Base-by-base conservation (phyloP, 1,140 invertebrate genomes). In the Caerostris darwini region DNA sequence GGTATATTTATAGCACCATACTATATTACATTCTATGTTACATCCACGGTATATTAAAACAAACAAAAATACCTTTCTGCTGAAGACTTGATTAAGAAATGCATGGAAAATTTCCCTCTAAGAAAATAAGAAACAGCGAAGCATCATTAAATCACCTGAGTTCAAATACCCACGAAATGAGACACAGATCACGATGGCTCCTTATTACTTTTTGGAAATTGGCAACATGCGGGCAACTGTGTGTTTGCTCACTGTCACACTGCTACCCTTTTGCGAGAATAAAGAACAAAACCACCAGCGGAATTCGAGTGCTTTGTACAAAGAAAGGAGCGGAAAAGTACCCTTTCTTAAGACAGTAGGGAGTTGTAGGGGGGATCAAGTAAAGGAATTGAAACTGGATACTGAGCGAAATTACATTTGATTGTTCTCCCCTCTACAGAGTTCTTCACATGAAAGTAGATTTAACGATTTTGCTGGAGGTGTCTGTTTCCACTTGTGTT, bases 281-380 rank as follows among this genome's bases (percentile, higher is more conserved):
- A 5, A 87, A 56, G 82, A 87, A 61, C 58, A 83, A 89, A 89
- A 50, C 56, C 85, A 50, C 87, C 87, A 57, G n/a, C 61, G 64
- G 87, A 69, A 69, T 89, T 89, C 87, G 71, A 89, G 87, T 89
- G 64, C 71, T 89, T 87, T 64, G 58, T 64, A 59, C 56, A 34
- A 50, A 58, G 57, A 61, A 87, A 59, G 58, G 58, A 50, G 71
- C 12, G 34, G 69, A 77, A 77, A 34, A 77, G 50, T 77, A 50
- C 34, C 69, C 7, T 53, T 77, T 77, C 71, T 77, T 64, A 8
- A 53, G 10, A 12, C 8, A 12, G 71, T 50, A 34, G 71, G 19
- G 14, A 5, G 53, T 7, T 14, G 19, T 4, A 7, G 14, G 54
- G 61, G 53, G 82, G 71, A 12, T 5, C 8, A 5, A n/a, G 54